These are phyloP conservation scores for Tetheella fluctuosa DNA, from an alignment of 2,888 invertebrate genomes.

Conservation along the genomic window DNA sequence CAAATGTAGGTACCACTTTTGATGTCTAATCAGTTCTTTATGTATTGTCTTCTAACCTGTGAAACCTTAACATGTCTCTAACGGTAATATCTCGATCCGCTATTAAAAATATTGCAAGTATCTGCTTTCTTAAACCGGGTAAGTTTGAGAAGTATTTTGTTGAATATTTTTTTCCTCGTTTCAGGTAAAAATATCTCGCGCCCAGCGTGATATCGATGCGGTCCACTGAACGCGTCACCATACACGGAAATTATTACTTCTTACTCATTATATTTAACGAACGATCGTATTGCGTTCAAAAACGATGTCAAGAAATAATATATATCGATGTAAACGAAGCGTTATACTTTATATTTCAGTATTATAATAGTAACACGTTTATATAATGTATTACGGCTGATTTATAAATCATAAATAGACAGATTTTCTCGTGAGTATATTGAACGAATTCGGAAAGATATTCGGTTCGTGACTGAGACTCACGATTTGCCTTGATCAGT, in stretches of 20 bases:
- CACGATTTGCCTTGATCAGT: conserved; percentile 52
- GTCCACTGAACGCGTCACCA: conserved; percentile 75
- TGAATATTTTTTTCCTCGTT: conserved; percentile 27
- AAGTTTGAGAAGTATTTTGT: background rate
- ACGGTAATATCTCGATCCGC: background rate
- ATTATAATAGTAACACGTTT: conserved; percentile 40
- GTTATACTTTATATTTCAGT: conserved; percentile 46
- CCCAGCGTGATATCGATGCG: conserved; percentile 96
- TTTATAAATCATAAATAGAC: background rate
- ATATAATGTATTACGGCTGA: conserved; percentile 17
- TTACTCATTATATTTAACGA: conserved; percentile 6
- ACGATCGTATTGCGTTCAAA: background rate
- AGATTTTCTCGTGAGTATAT: conserved; percentile 1
- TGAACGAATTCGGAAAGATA: conserved; percentile 18
- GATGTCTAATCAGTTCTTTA: background rate
- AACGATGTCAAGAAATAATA: conserved; percentile 27
- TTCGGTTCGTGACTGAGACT: conserved; percentile 42
- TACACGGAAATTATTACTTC: conserved; percentile 19
- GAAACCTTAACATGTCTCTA: background rate
- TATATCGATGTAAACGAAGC: conserved; percentile 33
- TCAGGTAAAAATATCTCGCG: conserved; percentile 95
- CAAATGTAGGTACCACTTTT: too few species aligned
- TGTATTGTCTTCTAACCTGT: background rate
- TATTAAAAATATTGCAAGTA: conserved; percentile 2
- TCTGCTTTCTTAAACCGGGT: conserved; percentile 3